Evolutionary conservation across 2,797 vertebrate genomes (phyloP).

Genomic region (Malacoctenus gilli): DNA sequence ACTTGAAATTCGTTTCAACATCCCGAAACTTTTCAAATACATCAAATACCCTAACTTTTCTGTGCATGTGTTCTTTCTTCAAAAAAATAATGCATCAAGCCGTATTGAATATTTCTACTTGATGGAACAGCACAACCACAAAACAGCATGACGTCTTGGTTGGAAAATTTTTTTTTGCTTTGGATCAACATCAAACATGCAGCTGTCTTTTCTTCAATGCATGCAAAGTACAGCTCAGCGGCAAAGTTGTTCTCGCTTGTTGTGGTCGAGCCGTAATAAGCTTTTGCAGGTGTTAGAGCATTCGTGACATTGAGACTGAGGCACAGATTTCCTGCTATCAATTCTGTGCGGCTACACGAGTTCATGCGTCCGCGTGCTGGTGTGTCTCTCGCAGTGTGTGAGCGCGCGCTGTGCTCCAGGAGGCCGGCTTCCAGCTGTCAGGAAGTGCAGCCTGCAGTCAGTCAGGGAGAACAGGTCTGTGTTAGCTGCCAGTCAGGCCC

Average conservation of each 20-base stretch:
- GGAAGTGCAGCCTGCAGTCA: slow-evolving; percentile 71
- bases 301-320: slow-evolving; percentile 26
- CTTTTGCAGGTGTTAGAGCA: slow-evolving; percentile 14
- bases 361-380: slow-evolving; percentile 25
- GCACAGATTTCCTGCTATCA: slow-evolving; percentile 1
- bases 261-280: not conserved
- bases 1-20: too few species aligned
- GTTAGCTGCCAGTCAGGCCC: slow-evolving; percentile 78
- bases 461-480: slow-evolving; percentile 73
- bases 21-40: too few species aligned
- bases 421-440: slow-evolving; percentile 75
- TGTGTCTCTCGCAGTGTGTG: slow-evolving; percentile 1
- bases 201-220: not conserved
- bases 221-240: not conserved
- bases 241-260: not conserved
- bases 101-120: not conserved
- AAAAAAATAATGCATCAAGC: not conserved
- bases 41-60: too few species aligned
- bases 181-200: not conserved
- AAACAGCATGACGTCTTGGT: not conserved
- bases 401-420: slow-evolving; percentile 43
- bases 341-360: slow-evolving; percentile 7
- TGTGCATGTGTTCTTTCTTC: too few species aligned
- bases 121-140: not conserved
- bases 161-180: not conserved